Base-by-base conservation (phyloP, 2,113 vertebrate genomes). In the Takifugu flavidus region DNA sequence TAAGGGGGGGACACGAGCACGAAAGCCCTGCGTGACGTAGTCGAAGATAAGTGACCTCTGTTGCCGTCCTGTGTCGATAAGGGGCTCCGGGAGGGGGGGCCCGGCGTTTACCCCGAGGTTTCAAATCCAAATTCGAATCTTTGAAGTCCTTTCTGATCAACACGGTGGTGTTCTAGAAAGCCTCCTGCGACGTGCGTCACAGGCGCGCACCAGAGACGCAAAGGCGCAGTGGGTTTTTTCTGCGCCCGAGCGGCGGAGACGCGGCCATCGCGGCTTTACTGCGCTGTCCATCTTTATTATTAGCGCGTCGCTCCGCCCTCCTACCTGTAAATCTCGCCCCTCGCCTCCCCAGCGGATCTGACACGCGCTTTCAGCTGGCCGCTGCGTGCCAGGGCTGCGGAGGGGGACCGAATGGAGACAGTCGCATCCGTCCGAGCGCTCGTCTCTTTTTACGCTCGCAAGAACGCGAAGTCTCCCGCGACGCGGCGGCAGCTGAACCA, bases 281-380 rank as follows among this genome's bases (percentile, higher is more conserved):
- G 73, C 77, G 61, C 55, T 77, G 80, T 74, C 83, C 78, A 70
- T 89, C 87, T 89, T 86, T 86, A 88, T 88, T 83, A 75, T 86
- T 82, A 78, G 77, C 83, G 68, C 70, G 53, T 74, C 25, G 86
- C 88, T 83, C 90, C 90, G 74, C 89, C 90, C 81, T 74, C 77
- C 81, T 88, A 92, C 92, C 91, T 91, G 90, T 89, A 87, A 84
- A 87, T 77, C 86, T 81, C 68, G 63, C 78, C 34, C 50, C 72
- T 72, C 59, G 72, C 79, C 73, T 74, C 70, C 72, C 77, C 71
- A 87, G 85, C 86, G 68, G 82, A 82, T 83, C 85, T 87, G 90
- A 89, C 85, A 85, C 84, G 76, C 78, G 59, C 82, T 72, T 82
- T 82, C 79, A 83, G 82, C 85, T 84, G 86, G 75, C 78, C 39